Conservation (phyloP, 1,140 invertebrate species). For the Ditylenchus dipsaci region DNA sequence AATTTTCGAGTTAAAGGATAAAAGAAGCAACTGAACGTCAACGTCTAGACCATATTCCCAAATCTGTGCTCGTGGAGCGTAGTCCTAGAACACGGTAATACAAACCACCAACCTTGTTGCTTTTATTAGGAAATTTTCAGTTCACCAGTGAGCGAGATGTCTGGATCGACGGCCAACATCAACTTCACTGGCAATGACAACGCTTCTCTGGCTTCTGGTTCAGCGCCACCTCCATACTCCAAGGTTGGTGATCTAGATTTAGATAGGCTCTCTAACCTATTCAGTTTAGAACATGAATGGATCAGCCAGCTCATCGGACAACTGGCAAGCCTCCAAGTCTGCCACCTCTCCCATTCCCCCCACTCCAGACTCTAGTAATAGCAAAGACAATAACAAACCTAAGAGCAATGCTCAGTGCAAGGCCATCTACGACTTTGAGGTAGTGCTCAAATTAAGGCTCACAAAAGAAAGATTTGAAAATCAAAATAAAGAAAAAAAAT, state of each 20-base stretch:
- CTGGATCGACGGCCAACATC: constrained; percentile 14
- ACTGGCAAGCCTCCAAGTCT: not conserved
- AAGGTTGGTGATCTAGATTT: not conserved
- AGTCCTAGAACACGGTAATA: constrained; percentile 21
- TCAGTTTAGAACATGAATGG: constrained; percentile 3
- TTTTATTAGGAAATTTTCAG: not conserved
- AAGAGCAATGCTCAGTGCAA: constrained; percentile 34
- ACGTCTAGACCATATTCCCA: constrained; percentile 28
- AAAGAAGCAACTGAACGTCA: constrained; percentile 33
- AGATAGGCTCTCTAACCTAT: no score
- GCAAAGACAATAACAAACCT: not conserved
- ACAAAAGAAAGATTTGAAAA: not conserved
- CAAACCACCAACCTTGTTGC: not conserved
- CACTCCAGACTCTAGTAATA: constrained; percentile 10
- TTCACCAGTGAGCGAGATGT: constrained; percentile 13
- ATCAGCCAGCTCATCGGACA: not conserved
- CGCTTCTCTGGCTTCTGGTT: not conserved
- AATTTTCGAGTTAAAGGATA: no score
- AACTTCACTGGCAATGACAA: constrained; percentile 39
- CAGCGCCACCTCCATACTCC: not conserved
- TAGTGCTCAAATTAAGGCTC: not conserved
- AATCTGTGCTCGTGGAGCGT: constrained; percentile 36
- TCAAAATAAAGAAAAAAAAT: not conserved
- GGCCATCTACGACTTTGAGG: constrained; percentile 27
- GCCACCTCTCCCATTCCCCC: not conserved